Evolutionary conservation across 2,888 invertebrate genomes (phyloP).

Genomic region (Caenorhabditis sp.): DNA sequence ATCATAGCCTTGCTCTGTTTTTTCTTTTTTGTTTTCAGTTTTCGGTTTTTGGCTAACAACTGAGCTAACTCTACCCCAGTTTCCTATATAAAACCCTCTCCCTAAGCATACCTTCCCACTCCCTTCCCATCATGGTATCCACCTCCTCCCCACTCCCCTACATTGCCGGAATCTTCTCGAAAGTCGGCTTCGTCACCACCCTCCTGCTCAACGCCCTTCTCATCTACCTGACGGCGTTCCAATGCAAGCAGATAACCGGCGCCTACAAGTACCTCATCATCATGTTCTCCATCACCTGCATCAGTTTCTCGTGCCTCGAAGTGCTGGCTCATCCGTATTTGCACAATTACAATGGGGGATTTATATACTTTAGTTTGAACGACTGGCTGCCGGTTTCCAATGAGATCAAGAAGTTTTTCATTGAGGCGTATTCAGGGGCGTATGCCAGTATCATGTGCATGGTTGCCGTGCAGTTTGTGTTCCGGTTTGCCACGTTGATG

Average conservation of each 20-base stretch:
- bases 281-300: slow-evolving; percentile 30
- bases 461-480: slow-evolving; percentile 44
- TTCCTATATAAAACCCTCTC: no score
- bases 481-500: slow-evolving; percentile 33
- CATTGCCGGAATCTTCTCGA: slow-evolving; percentile 27
- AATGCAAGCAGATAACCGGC: slow-evolving; percentile 19
- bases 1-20: no score
- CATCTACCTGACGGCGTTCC: slow-evolving; percentile 16
- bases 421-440: slow-evolving; percentile 32
- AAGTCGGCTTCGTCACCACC: slow-evolving; percentile 22
- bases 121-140: no score
- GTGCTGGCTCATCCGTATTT: slow-evolving; percentile 37
- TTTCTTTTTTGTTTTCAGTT: no score
- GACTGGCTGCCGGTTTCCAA: slow-evolving; percentile 21
- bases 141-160: slow-evolving; percentile 8
- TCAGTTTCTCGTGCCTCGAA: slow-evolving; percentile 38
- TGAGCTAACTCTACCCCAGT: no score
- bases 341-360: slow-evolving; percentile 41
- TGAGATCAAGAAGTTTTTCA: slow-evolving; percentile 20
- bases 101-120: no score
- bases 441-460: slow-evolving; percentile 45
- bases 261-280: slow-evolving; percentile 38
- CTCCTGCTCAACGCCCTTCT: slow-evolving; percentile 17
- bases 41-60: background rate
- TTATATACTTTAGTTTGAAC: slow-evolving; percentile 49